phyloP scores from a whole-genome alignment of 2,113 vertebrate species.

The Phylloscopus whistleri region DNA sequence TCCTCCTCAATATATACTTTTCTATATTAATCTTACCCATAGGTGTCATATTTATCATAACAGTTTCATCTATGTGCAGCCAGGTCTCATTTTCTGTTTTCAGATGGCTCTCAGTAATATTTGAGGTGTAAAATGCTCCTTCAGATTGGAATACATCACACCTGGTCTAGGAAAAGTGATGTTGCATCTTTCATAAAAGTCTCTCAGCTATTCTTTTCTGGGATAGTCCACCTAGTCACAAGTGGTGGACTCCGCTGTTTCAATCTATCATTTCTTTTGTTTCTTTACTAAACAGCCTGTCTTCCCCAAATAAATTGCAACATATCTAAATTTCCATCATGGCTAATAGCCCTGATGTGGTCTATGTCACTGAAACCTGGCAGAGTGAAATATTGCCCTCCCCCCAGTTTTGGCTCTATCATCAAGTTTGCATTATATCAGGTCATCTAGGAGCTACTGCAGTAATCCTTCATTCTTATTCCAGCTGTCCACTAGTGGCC shows the following conservation, averaged over 20 bases:
- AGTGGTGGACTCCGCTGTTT: not conserved
- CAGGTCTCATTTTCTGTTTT: not conserved
- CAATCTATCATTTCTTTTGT: slow-evolving; percentile 6
- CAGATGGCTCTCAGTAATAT: not conserved
- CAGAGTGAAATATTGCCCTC: slow-evolving; percentile 42
- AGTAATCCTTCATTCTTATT: slow-evolving; percentile 59
- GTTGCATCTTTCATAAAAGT: not conserved
- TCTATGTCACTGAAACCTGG: slow-evolving; percentile 18
- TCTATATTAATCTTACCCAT: not conserved
- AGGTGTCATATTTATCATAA: not conserved
- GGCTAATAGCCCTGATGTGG: slow-evolving; percentile 13
- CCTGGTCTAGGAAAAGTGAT: not conserved
- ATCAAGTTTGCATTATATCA: slow-evolving; percentile 38
- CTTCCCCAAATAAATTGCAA: slow-evolving; percentile 36
- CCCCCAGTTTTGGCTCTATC: slow-evolving; percentile 14
- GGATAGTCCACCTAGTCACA: not conserved
- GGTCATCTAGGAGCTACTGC: slow-evolving; percentile 35
- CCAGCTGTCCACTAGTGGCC: slow-evolving; percentile 49
- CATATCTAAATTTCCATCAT: slow-evolving; percentile 42
- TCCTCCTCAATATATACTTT: not conserved
- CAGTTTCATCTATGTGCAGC: not conserved
- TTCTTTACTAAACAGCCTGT: slow-evolving; percentile 4
- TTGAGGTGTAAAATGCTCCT: not conserved
- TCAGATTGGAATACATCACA: not conserved
- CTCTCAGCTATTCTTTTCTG: not conserved